phyloP scores from a whole-genome alignment of 2,797 vertebrate genomes.

The Sebastes baramenuke region DNA sequence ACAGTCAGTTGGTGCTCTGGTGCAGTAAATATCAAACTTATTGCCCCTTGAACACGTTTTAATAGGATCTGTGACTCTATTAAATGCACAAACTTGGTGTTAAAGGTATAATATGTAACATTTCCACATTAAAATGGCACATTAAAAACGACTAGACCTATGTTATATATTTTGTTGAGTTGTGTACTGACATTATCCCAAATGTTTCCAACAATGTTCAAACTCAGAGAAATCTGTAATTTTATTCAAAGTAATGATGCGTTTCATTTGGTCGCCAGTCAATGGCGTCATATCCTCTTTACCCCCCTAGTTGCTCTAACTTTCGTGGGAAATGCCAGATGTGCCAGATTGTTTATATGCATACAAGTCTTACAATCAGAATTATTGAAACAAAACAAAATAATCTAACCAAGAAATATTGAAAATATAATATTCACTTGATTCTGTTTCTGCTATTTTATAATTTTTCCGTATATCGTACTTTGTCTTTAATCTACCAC shows the following conservation, averaged over 20 bases:
- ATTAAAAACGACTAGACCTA: background rate
- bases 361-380: too few species aligned
- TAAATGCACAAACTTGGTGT: slow-evolving; percentile 5
- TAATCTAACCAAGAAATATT: too few species aligned
- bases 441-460: background rate
- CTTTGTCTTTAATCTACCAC: background rate
- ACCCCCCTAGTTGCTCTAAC: too few species aligned
- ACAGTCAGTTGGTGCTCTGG: background rate
- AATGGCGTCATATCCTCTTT: too few species aligned
- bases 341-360: too few species aligned
- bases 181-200: background rate
- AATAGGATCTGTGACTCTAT: slow-evolving; percentile 11
- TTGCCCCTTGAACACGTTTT: background rate
- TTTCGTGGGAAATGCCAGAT: too few species aligned
- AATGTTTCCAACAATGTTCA: too few species aligned
- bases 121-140: background rate
- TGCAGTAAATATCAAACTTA: slow-evolving; percentile 24
- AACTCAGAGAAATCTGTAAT: fast-evolving
- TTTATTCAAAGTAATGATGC: too few species aligned
- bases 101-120: background rate
- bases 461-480: fast-evolving
- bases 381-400: too few species aligned
- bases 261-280: too few species aligned
- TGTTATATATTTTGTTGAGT: background rate
- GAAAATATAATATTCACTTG: background rate